These are phyloP conservation scores for Physeter macrocephalus DNA, from an alignment of 2,113 vertebrate species.

Conservation along the genomic window DNA sequence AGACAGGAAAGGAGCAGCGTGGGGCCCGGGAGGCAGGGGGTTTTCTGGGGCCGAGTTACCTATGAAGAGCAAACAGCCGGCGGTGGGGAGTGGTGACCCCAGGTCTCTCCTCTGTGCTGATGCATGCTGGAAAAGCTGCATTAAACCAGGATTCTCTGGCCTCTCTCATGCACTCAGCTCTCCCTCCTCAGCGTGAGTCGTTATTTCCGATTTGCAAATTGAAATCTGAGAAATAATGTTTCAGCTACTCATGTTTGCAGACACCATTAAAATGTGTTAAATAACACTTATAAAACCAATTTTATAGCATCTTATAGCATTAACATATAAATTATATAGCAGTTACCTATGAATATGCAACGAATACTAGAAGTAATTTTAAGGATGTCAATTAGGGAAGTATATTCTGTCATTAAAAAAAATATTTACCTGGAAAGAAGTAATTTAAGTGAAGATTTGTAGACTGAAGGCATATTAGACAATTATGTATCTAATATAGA, in stretches of 20 bases:
- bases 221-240: not conserved
- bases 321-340: not conserved
- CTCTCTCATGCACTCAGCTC: not conserved
- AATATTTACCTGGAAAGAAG: not conserved
- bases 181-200: no score
- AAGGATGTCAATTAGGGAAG: not conserved
- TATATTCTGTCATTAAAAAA: not conserved
- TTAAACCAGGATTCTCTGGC: not conserved
- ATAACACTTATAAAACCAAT: not conserved
- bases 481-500: not conserved
- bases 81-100: accelerated
- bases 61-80: not conserved
- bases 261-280: conserved; percentile 19
- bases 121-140: no score
- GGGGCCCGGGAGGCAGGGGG: accelerated
- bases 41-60: accelerated
- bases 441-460: not conserved
- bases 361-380: not conserved
- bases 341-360: not conserved
- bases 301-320: not conserved
- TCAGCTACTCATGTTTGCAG: not conserved
- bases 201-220: not conserved
- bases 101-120: accelerated
- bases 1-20: not conserved
- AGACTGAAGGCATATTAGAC: not conserved